phyloP scores from a whole-genome alignment of 2,888 invertebrate species.

The Drosophila hamatofila region DNA sequence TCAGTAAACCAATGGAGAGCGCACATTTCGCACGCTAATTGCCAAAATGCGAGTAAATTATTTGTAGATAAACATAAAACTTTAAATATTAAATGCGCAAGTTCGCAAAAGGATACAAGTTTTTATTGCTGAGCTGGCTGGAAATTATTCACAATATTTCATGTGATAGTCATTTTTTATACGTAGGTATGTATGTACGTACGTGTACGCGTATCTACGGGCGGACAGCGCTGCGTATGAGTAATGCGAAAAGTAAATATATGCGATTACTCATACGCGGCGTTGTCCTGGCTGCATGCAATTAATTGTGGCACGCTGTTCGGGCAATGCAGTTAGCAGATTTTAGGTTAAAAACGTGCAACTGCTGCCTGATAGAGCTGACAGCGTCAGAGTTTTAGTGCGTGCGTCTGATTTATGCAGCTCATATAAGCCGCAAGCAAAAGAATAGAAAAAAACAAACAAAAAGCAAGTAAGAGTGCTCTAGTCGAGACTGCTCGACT shows the following conservation, averaged over 20 bases:
- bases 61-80: slow-evolving; percentile 1
- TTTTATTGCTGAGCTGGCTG: not conserved
- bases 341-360: slow-evolving; percentile 48
- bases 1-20: not conserved
- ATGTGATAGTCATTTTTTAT: not conserved
- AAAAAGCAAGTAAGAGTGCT: no score
- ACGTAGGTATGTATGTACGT: not conserved
- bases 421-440: slow-evolving; percentile 40
- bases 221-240: slow-evolving; percentile 34
- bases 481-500: no score
- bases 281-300: slow-evolving; percentile 41
- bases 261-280: slow-evolving; percentile 67
- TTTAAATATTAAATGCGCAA: not conserved
- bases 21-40: not conserved
- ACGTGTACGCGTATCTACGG: not conserved
- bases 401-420: slow-evolving; percentile 70
- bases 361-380: slow-evolving; percentile 48
- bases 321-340: slow-evolving; percentile 56
- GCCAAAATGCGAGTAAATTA: not conserved
- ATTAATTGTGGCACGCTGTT: slow-evolving; percentile 66
- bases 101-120: not conserved
- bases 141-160: slow-evolving; percentile 2
- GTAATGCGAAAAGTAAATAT: slow-evolving; percentile 49
- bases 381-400: slow-evolving; percentile 57
- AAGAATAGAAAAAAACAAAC: no score